These are phyloP conservation scores for Phallusia fumigata DNA, from an alignment of 23 tunicate genomes.

Conservation along the genomic window DNA sequence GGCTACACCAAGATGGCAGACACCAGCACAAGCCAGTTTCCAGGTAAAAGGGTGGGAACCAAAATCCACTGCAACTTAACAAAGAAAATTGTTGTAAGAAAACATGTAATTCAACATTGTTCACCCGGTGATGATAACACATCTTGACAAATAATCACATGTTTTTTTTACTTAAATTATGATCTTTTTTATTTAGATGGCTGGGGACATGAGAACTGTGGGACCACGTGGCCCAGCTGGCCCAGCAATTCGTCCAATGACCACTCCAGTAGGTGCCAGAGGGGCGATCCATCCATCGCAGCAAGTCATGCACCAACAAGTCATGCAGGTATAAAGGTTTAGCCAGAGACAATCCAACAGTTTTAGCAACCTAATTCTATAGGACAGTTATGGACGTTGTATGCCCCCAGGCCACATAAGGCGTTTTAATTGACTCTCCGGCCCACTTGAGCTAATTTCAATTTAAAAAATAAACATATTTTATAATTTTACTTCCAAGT, in stretches of 20 bases:
- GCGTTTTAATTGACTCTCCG: too few relatives aligned
- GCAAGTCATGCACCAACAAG: conserved; percentile 52
- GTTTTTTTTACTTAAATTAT: background rate
- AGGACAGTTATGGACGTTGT: too few relatives aligned
- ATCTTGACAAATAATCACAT: background rate
- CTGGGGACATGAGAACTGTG: conserved; percentile 42
- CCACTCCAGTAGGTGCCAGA: conserved; percentile 66
- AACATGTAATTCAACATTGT: too few relatives aligned
- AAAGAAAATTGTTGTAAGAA: too few relatives aligned
- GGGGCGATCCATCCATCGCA: conserved; percentile 57
- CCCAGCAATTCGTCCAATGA: conserved; percentile 88
- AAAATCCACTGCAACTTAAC: too few relatives aligned
- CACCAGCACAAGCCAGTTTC: conserved; percentile 36
- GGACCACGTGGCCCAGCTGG: conserved; percentile 66
- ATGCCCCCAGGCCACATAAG: too few relatives aligned
- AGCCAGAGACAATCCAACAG: too few relatives aligned
- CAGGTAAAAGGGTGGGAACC: conserved; percentile 19
- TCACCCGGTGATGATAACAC: background rate
- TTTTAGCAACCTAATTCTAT: too few relatives aligned
- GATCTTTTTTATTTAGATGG: conserved; percentile 11
- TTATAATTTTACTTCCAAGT: too few relatives aligned
- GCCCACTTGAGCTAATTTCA: too few relatives aligned
- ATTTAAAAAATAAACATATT: too few relatives aligned
- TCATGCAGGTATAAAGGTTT: conserved; percentile 56
- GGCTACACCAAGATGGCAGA: conserved; percentile 15